Evolutionary conservation across 2,113 vertebrate genomes (phyloP).

Genomic region (Eidolon helvum): DNA sequence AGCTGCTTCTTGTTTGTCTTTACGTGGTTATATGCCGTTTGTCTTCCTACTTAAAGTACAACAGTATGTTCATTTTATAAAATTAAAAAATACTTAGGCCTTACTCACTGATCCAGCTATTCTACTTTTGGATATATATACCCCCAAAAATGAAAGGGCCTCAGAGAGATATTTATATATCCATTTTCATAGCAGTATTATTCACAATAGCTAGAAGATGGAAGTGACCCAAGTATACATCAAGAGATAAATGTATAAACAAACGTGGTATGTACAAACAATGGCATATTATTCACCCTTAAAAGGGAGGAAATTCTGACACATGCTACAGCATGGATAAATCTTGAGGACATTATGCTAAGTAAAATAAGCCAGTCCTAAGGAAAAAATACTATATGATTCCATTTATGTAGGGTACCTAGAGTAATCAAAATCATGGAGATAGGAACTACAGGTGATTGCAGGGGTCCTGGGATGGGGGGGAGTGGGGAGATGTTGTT

Average conservation of each 20-base stretch:
- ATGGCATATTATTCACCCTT: neutral
- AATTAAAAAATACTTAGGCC: neutral
- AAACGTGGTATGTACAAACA: neutral
- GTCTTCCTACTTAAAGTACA: neutral
- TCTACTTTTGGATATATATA: neutral
- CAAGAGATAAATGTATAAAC: neutral
- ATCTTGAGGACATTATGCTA: neutral
- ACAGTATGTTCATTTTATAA: neutral
- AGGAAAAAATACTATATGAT: neutral
- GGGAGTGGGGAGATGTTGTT: neutral
- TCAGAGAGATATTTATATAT: neutral
- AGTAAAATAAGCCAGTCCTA: neutral
- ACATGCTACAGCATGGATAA: neutral
- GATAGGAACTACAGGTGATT: neutral
- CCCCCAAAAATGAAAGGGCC: neutral
- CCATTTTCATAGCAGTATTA: neutral
- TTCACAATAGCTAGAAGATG: neutral
- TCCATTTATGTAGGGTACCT: neutral
- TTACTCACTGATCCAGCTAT: neutral
- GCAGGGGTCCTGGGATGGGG: neutral
- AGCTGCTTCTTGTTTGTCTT: slow-evolving; percentile 34
- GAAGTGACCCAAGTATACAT: neutral
- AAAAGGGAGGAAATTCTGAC: neutral
- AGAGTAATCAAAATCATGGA: neutral
- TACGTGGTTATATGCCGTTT: slow-evolving; percentile 4